Percentiles rank a stretch among this genome's conserved stretches.
Conservation (phyloP, 2,113 vertebrate species). For the Colistium nudipinnis region DNA sequence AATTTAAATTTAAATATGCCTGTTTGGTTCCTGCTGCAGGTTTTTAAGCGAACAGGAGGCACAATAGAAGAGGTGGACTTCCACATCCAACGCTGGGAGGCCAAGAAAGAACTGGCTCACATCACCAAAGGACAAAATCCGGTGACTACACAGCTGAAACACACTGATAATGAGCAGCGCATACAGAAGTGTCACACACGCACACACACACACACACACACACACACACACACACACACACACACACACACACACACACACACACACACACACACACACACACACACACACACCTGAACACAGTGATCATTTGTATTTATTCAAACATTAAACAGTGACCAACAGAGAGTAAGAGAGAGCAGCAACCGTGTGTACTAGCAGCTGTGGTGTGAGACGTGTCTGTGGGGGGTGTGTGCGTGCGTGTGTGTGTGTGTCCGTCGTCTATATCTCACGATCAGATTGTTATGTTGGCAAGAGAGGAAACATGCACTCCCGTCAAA, state of each 20-base stretch:
- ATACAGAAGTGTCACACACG: not conserved
- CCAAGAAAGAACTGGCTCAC: constrained; percentile 54
- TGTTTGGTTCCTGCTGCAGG: constrained; percentile 39
- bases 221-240: not conserved
- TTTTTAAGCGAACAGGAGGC: constrained; percentile 32
- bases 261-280: not conserved
- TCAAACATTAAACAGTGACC: constrained; percentile 69
- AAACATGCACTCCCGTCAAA: constrained; percentile 75
- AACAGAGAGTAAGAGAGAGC: constrained; percentile 61
- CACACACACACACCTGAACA: constrained; percentile 20
- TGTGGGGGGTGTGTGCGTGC: constrained; percentile 4
- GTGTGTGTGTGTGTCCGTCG: not conserved
- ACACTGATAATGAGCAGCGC: constrained; percentile 11
- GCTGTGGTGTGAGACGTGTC: constrained; percentile 33
- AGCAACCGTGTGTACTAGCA: constrained; percentile 53
- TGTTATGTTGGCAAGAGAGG: constrained; percentile 28
- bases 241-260: not conserved
- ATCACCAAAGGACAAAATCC: constrained; percentile 45
- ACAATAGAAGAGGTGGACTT: constrained; percentile 42
- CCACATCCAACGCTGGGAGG: constrained; percentile 63
- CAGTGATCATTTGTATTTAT: constrained; percentile 71
- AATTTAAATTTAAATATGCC: not conserved
- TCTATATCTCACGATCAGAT: constrained; percentile 29
- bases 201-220: not conserved
- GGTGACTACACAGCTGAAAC: constrained; percentile 61